Evolutionary conservation across 2,797 vertebrate genomes (phyloP).

Genomic region (Semotilus atromaculatus): DNA sequence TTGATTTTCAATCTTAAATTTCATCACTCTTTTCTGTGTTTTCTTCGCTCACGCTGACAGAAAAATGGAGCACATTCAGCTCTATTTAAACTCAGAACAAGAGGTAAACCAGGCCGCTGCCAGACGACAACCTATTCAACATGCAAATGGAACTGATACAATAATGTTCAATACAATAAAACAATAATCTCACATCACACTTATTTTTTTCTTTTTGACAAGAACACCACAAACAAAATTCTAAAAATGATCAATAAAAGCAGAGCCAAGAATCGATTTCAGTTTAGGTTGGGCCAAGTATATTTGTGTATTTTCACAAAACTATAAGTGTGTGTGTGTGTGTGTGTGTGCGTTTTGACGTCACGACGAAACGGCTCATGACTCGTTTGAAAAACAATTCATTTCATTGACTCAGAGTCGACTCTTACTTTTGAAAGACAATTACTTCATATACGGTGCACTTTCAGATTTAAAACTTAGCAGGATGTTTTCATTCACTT

Average conservation of each 20-base stretch:
- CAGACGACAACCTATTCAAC: constrained; percentile 20
- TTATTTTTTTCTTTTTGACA: constrained; percentile 2
- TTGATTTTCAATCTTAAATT: constrained; percentile 40
- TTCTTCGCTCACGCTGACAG: constrained; percentile 32
- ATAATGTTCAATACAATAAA: constrained; percentile 29
- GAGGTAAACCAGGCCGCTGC: background rate
- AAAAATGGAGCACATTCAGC: constrained; percentile 51
- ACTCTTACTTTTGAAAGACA: too few species aligned
- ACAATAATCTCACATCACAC: constrained; percentile 1
- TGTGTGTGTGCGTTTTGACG: too few species aligned
- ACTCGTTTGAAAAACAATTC: too few species aligned
- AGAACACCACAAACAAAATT: constrained; percentile 7
- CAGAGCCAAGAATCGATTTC: background rate
- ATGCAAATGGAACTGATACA: constrained; percentile 7
- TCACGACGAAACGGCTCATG: too few species aligned
- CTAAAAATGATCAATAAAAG: background rate
- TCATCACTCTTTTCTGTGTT: constrained; percentile 36
- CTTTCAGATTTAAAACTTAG: too few species aligned
- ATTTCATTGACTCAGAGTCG: too few species aligned
- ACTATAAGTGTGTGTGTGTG: too few species aligned
- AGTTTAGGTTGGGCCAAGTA: background rate
- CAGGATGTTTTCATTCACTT: too few species aligned
- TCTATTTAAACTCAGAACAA: constrained; percentile 38
- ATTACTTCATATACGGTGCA: too few species aligned
- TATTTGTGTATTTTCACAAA: background rate